Conservation (phyloP, 2,797 vertebrate species). For the Nyctibius grandis region DNA sequence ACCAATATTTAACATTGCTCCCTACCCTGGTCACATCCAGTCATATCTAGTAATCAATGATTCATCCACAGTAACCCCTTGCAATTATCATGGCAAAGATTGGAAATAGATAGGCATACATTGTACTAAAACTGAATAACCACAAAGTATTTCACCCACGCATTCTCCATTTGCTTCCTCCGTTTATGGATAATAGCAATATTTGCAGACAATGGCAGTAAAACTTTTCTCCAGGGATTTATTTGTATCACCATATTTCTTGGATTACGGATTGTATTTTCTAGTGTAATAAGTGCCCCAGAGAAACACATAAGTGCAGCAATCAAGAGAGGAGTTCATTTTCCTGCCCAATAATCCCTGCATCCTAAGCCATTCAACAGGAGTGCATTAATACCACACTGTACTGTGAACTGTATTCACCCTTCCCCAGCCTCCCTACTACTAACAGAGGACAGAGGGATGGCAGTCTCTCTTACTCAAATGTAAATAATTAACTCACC, state of each 20-base stretch:
- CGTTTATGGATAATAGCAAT: background rate
- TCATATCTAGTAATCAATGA: background rate
- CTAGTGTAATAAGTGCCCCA: background rate
- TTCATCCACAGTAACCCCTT: background rate
- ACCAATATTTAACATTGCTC: background rate
- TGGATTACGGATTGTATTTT: background rate
- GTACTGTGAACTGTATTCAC: background rate
- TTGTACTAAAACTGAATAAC: background rate
- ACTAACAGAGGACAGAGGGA: background rate
- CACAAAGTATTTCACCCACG: background rate
- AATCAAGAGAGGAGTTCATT: background rate
- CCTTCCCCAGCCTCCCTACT: background rate
- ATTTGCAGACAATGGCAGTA: background rate
- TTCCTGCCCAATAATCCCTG: background rate
- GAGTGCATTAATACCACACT: background rate
- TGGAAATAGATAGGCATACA: background rate
- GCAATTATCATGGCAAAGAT: background rate
- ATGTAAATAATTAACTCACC: background rate
- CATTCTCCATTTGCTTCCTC: background rate
- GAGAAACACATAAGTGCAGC: background rate
- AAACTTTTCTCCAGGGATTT: background rate
- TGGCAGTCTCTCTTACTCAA: background rate
- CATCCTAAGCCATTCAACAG: background rate
- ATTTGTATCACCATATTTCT: background rate
- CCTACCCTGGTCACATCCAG: background rate